Percentiles rank a stretch among this genome's conserved stretches.
phyloP scores from a whole-genome alignment of 2,113 vertebrate genomes.

The Ctenodactylus gundi region DNA sequence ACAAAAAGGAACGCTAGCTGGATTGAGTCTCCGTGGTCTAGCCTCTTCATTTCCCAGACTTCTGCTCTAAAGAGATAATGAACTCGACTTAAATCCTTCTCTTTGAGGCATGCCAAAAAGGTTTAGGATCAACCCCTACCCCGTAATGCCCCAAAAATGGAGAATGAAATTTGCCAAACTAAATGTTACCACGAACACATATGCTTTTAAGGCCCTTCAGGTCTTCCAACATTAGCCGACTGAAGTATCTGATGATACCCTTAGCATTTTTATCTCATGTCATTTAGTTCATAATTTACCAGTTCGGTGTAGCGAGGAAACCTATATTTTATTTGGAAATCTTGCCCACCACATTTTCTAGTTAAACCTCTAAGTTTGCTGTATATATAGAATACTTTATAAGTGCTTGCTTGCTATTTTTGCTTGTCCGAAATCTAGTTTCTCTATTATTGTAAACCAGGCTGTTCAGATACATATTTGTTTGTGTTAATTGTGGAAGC shows the following conservation, averaged over 20 bases:
- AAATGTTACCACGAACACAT: constrained; percentile 36
- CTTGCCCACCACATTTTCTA: background rate
- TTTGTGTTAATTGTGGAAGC: background rate
- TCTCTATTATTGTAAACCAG: constrained; percentile 20
- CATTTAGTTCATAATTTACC: constrained; percentile 69
- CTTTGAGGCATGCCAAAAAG: constrained; percentile 76
- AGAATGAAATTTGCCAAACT: constrained; percentile 59
- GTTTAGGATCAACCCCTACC: constrained; percentile 65
- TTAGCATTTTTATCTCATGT: constrained; percentile 52
- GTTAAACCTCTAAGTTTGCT: background rate
- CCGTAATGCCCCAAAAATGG: constrained; percentile 18
- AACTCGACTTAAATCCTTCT: constrained; percentile 80
- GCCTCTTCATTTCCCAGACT: constrained; percentile 83
- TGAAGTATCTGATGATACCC: constrained; percentile 41
- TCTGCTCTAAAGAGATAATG: constrained; percentile 82
- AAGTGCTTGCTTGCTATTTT: constrained; percentile 39
- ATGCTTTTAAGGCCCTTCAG: constrained; percentile 9
- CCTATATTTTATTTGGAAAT: constrained; percentile 38
- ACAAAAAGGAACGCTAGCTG: constrained; percentile 82
- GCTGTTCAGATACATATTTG: constrained; percentile 5
- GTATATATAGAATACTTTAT: background rate
- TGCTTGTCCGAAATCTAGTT: constrained; percentile 25
- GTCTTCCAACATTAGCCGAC: constrained; percentile 53
- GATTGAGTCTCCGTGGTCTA: constrained; percentile 82
- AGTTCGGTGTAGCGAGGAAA: constrained; percentile 47